phyloP scores from a whole-genome alignment of 1,140 invertebrate species.

The Diorhabda sublineata region DNA sequence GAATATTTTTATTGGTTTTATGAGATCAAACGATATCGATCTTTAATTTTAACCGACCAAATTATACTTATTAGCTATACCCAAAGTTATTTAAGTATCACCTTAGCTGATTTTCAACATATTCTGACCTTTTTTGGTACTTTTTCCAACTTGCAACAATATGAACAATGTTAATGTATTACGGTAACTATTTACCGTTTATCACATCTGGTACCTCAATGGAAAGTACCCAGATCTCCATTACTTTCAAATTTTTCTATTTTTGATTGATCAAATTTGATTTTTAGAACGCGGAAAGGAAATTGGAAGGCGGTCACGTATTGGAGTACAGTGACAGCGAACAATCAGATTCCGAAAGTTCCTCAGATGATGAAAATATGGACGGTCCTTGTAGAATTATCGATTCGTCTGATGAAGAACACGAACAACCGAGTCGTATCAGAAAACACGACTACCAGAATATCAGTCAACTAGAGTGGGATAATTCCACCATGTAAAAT shows the following conservation, averaged over 20 bases:
- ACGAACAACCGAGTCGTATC: slow-evolving; percentile 51
- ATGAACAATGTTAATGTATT: too few relatives aligned
- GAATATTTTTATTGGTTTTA: too few relatives aligned
- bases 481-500: slow-evolving; percentile 64
- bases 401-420: slow-evolving; percentile 62
- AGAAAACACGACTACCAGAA: slow-evolving; percentile 59
- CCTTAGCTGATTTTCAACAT: too few relatives aligned
- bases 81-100: too few relatives aligned
- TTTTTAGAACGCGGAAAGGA: slow-evolving; percentile 42
- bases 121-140: too few relatives aligned
- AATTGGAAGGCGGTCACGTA: slow-evolving; percentile 43
- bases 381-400: slow-evolving; percentile 46
- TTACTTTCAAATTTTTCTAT: not conserved
- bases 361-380: slow-evolving; percentile 60
- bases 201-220: too few relatives aligned
- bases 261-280: not conserved
- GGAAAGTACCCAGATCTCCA: too few relatives aligned
- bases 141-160: too few relatives aligned
- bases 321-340: slow-evolving; percentile 52
- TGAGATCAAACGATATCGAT: too few relatives aligned
- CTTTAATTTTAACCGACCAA: too few relatives aligned
- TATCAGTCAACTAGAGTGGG: slow-evolving; percentile 66
- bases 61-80: too few relatives aligned
- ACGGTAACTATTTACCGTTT: too few relatives aligned
- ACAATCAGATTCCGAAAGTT: slow-evolving; percentile 68